Base-by-base conservation (phyloP, 2,113 vertebrate genomes). In the Tyrannus savana region DNA sequence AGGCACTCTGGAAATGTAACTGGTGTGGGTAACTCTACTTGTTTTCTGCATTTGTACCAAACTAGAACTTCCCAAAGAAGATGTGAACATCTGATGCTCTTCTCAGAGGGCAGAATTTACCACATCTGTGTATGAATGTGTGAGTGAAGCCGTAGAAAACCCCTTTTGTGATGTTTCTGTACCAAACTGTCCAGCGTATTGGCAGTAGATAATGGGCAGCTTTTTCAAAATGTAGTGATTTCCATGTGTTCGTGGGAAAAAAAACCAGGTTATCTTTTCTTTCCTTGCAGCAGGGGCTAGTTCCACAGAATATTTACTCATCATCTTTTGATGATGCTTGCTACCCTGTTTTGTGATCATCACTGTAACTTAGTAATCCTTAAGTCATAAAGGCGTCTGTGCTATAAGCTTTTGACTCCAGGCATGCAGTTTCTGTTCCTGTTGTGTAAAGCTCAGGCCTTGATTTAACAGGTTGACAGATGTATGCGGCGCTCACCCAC, bases 1-100 rank as follows among this genome's bases (percentile, higher is more conserved):
- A 63, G 35, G 12, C 1, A 0, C 22, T 53, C 31, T 0, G 0
- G 75, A 88, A 88, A 30, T 49, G 35, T 39, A 77, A 23, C 47
- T 76, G 50, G 16, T 52, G 18, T 5, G 7, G 39, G 46, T 84
- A 58, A 50, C 25, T 12, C 30, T 42, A 25, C 55, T 74, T 63
- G 30, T 64, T 93, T 78, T 58, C 58, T 75, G 23, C 49, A 12
- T 72, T 87, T 76, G 37, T 78, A 87, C 74, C 58, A 50, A 35
- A 72, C 31, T 33, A 5, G 1, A 75, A 60, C 53, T 78, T 92
- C 55, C 23, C 44, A 52, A 37, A 94, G 47, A 85, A 27, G 76
- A 75, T 59, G 39, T 23, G 64, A 56, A 52, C 24, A 31, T 59
- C 56, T 75, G 39, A 33, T 56, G 39, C 59, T 74, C 17, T 79